These are phyloP conservation scores for Spodoptera frugiperda DNA, from an alignment of 1,140 invertebrate species.

Conservation along the genomic window DNA sequence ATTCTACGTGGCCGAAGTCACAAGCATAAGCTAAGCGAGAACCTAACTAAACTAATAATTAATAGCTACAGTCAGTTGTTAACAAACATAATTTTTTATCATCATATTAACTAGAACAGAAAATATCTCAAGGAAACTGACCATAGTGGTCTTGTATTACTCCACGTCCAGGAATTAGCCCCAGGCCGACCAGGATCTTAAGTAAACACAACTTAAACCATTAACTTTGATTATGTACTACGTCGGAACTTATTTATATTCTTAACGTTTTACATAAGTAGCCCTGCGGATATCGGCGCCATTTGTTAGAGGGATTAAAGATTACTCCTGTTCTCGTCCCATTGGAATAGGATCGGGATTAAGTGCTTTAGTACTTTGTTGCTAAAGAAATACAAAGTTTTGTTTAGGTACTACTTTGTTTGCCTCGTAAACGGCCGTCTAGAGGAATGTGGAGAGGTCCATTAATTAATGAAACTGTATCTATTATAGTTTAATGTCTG, in stretches of 20 bases:
- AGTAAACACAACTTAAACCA: constrained; percentile 19
- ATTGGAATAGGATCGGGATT: no score
- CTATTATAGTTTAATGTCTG: no score
- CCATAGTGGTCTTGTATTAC: constrained; percentile 1
- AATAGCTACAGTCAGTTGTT: no score
- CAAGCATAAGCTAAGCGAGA: no score
- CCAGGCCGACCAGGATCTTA: not conserved
- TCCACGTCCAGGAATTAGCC: not conserved
- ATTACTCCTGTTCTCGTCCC: not conserved
- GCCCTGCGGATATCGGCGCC: constrained; percentile 1
- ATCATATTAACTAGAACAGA: not conserved
- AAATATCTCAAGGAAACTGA: constrained; percentile 15
- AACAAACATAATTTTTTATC: constrained; percentile 16
- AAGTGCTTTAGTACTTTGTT: no score
- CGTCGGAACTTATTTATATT: constrained; percentile 5
- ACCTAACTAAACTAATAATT: no score
- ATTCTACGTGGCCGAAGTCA: no score
- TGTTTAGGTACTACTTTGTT: no score
- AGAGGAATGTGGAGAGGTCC: no score
- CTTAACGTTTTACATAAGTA: constrained; percentile 9
- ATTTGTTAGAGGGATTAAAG: constrained; percentile 25
- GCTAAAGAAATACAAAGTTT: no score
- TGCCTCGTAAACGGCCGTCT: no score
- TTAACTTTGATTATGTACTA: constrained; percentile 34
- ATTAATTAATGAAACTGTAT: no score